Evolutionary conservation across 1,140 invertebrate species (phyloP), one percentile per base, ranked within the genome.

Genomic region (Papilio polytes): DNA sequence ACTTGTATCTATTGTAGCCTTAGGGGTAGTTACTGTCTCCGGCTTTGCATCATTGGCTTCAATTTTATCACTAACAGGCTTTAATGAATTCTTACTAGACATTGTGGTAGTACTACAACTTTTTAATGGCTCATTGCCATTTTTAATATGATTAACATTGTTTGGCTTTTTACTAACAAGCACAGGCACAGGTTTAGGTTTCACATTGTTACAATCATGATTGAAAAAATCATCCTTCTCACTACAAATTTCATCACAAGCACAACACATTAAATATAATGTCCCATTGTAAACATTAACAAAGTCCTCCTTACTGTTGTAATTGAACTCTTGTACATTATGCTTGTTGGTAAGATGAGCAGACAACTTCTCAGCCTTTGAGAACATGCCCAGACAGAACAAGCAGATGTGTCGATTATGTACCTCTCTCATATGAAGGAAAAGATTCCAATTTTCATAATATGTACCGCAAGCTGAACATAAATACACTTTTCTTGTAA

Each of bases 401-500:
- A 98, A 90, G 88, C 97, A 98, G 84, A 98, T 97, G 87, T 97
- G 97, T 56, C 97, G 96, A 82, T 97, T 96, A 89, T 98, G 97
- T 22, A 97, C 95, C 84, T 98, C 97, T 73, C 97, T 95, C 97
- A 98, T 98, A 85, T 98, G 97, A 13, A 97, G 89, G 90, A 98
- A 98, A 44, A 98, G 94, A 94, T 98, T 97, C 97, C 97, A 98
- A 84, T 97, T 97, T 92, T 98, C 97, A 94, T 97, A 98, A 85
- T 98, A 98, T 3, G 96, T 97, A 36, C 96, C 97, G 90, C 97
- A 98, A 1, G 97, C 96, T 12, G 97, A 97, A 89, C 97, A 98
- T 18, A 97, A 90, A 84, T 97, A 98, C 78, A 97, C 97, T 93
- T 97, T 97, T 70, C 97, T 94, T 26, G 96, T 97, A n/a, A 96